phyloP scores from a whole-genome alignment of 2,888 invertebrate genomes.

The Beris chalybata region DNA sequence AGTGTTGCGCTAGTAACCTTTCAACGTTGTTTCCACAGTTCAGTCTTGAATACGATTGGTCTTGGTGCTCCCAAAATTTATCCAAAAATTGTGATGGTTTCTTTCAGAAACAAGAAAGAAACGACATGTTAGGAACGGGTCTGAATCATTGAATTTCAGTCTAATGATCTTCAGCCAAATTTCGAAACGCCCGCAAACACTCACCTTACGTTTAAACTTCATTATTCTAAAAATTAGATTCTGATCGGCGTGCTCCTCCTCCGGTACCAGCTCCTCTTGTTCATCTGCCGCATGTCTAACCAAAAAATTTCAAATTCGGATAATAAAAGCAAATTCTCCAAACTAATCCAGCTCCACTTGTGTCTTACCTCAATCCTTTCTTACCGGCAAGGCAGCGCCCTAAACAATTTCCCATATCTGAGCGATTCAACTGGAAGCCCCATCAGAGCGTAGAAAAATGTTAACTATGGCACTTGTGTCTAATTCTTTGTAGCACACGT shows the following conservation, averaged over 20 bases:
- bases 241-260: slow-evolving; percentile 37
- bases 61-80: slow-evolving; percentile 51
- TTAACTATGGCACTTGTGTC: not conserved
- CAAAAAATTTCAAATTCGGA: not conserved
- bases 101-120: slow-evolving; percentile 36
- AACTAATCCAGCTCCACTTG: not conserved
- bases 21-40: slow-evolving; percentile 32
- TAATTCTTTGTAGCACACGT: not conserved
- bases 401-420: slow-evolving; percentile 44
- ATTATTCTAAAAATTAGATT: slow-evolving; percentile 48
- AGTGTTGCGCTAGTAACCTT: not conserved
- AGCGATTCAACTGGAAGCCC: slow-evolving; percentile 33
- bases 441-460: slow-evolving; percentile 33
- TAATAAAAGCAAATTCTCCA: not conserved
- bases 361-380: slow-evolving; percentile 37
- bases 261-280: slow-evolving; percentile 41
- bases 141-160: no score
- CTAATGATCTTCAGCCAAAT: not conserved
- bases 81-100: slow-evolving; percentile 51
- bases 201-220: slow-evolving; percentile 48
- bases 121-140: no score
- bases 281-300: slow-evolving; percentile 47
- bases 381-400: slow-evolving; percentile 44
- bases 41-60: slow-evolving; percentile 50
- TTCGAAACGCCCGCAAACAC: not conserved